A percentile compares a stretch with the other conserved stretches of the same genome.
phyloP scores from a whole-genome alignment of 2,888 invertebrate species.

The Chloromyia formosa region DNA sequence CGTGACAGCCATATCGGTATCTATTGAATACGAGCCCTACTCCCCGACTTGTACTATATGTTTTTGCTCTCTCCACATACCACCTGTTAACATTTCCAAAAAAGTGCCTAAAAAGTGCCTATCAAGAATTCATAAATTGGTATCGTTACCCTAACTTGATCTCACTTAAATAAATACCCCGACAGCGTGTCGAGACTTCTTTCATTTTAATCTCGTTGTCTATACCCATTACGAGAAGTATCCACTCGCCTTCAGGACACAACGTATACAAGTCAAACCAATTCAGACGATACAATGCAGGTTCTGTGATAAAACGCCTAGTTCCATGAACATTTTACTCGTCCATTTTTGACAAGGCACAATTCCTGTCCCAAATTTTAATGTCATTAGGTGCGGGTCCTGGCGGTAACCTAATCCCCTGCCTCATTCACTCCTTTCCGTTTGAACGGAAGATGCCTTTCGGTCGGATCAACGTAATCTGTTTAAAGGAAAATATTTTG shows the following conservation, averaged over 20 bases:
- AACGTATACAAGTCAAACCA: not conserved
- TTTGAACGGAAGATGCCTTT: not conserved
- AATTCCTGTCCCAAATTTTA: not conserved
- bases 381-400: constrained; percentile 1
- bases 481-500: constrained; percentile 3
- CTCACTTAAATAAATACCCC: not conserved
- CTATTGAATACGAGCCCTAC: no score
- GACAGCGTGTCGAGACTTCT: not conserved
- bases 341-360: not conserved
- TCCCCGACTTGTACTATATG: no score
- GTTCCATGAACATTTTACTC: not conserved
- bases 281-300: not conserved
- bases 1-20: no score
- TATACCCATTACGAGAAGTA: not conserved
- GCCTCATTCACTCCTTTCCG: not conserved
- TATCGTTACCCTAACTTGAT: no score
- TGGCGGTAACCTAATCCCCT: not conserved
- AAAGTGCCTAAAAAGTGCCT: no score
- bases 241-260: no score
- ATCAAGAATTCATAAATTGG: no score
- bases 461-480: not conserved
- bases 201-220: not conserved
- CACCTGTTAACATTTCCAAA: no score
- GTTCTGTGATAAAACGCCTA: not conserved
- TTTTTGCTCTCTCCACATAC: no score